These are phyloP conservation scores for Coenonympha arcania DNA, from an alignment of 2,888 invertebrate species.

Conservation along the genomic window DNA sequence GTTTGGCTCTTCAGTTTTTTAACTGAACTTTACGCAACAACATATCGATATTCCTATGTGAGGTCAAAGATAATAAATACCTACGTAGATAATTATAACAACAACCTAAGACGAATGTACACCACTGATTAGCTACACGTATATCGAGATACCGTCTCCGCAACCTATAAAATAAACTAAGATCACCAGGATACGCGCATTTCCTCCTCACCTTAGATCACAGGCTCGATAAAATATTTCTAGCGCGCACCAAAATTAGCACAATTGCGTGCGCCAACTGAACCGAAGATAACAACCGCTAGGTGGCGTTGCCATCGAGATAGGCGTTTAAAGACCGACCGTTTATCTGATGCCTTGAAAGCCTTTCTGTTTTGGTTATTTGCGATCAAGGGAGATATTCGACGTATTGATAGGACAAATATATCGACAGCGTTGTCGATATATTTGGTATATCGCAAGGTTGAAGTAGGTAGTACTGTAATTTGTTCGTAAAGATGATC, in stretches of 20 bases:
- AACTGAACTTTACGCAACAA: too few relatives aligned
- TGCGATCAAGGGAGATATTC: background rate
- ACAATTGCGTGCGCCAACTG: slow-evolving; percentile 16
- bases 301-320: slow-evolving; percentile 40
- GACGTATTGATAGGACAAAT: too few relatives aligned
- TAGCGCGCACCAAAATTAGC: slow-evolving; percentile 14
- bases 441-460: background rate
- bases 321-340: slow-evolving; percentile 36
- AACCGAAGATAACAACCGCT: slow-evolving; percentile 9
- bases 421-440: too few relatives aligned
- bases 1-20: too few relatives aligned
- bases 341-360: slow-evolving; percentile 30
- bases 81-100: too few relatives aligned
- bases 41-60: too few relatives aligned
- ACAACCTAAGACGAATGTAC: background rate
- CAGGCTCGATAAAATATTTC: slow-evolving; percentile 18
- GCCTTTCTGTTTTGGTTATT: background rate
- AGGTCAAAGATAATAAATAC: too few relatives aligned
- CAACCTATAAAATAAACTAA: slow-evolving; percentile 7
- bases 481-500: background rate
- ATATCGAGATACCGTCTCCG: slow-evolving; percentile 4
- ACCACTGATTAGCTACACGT: slow-evolving; percentile 1
- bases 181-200: slow-evolving; percentile 10
- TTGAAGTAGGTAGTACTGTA: background rate
- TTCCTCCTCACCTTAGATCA: slow-evolving; percentile 13